These are phyloP conservation scores for Rousettus leschenaultii DNA, from an alignment of 2,113 vertebrate species.

Conservation along the genomic window DNA sequence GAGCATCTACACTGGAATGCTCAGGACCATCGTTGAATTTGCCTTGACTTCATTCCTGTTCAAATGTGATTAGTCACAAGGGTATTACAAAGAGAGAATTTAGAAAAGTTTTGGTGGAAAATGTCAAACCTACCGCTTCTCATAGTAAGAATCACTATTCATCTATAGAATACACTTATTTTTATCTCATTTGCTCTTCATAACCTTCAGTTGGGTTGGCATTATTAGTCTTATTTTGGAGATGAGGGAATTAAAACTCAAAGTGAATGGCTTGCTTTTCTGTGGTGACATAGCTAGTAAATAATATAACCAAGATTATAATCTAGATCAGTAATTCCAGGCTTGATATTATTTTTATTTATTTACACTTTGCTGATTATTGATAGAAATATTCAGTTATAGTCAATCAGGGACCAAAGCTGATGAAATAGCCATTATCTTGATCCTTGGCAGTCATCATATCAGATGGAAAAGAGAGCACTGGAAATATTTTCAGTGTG, in stretches of 20 bases:
- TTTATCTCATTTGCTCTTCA: neutral
- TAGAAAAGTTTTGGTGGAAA: neutral
- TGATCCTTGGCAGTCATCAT: neutral
- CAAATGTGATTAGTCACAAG: neutral
- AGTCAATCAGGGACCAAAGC: neutral
- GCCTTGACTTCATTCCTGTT: neutral
- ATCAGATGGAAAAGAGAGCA: neutral
- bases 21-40: neutral
- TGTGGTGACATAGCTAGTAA: neutral
- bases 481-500: neutral
- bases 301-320: neutral
- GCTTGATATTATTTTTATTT: neutral
- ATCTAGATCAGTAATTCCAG: neutral
- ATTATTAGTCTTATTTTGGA: conserved; percentile 14
- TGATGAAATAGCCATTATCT: neutral
- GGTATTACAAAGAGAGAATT: neutral
- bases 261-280: neutral
- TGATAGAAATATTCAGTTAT: neutral
- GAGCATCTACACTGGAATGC: neutral
- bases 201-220: neutral
- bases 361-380: neutral
- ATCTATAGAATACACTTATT: neutral
- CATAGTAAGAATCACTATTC: neutral
- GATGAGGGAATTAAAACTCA: neutral
- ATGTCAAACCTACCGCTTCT: neutral